Base-by-base conservation (phyloP, 1,140 invertebrate genomes). In the Drosophila lacertosa region DNA sequence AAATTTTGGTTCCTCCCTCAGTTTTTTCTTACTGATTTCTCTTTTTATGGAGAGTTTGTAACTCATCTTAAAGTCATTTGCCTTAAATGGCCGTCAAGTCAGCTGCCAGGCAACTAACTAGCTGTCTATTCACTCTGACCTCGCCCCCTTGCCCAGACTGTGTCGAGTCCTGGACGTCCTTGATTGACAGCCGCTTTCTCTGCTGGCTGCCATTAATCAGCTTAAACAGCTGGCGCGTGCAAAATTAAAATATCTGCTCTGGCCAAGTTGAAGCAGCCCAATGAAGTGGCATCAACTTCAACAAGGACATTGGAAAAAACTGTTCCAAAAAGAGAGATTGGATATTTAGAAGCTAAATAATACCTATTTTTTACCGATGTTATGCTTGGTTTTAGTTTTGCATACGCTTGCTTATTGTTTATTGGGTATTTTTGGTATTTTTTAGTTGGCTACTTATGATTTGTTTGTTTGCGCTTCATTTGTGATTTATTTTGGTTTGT, bases 181-280 rank as follows among this genome's bases (percentile, higher is more conserved):
- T 77, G 74, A 77, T 77, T 77, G 74, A 77, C 74, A 77, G 74
- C 40, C 65, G 65, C 71, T 74, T 70, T 69, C 20, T 35, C 65
- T 77, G 66, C 66, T 74, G 71, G 70, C 64, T 59, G 71, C 66
- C 74, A 77, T 77, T 77, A 77, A 77, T 77, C 74, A 77, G 74
- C 74, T 77, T 77, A 74, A 77, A 60, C 74, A 77, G 74, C 66
- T 74, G 74, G 74, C 71, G 71, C 74, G 66, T 77, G 74, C 74
- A 57, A 77, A 77, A 77, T 77, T 77, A 77, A 77, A 77, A 77
- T 77, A 74, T 77, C 40, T 54, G 45, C 48, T 53, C 20, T 22
- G 20, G 26, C 33, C 37, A 26, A 44, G 22, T 20, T n/a, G 35
- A 40, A 26, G 15, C 18, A 45, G 58, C 39, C 39, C 70, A 74